These are phyloP conservation scores for Rousettus leschenaultii DNA, from an alignment of 2,113 vertebrate species.

Conservation along the genomic window DNA sequence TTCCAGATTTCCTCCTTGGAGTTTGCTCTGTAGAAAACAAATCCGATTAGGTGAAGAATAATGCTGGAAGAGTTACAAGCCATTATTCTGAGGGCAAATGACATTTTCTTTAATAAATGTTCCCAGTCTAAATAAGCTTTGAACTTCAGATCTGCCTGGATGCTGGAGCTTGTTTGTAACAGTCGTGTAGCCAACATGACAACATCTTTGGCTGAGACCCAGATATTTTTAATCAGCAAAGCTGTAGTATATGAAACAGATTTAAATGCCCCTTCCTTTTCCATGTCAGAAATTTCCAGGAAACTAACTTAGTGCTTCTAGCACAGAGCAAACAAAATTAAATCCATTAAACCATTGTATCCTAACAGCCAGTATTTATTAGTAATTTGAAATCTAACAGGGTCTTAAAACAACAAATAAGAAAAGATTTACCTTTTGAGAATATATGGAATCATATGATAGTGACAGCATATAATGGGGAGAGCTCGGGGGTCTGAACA, in stretches of 20 bases:
- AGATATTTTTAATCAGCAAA: constrained; percentile 83
- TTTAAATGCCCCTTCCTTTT: constrained; percentile 70
- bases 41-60: constrained; percentile 82
- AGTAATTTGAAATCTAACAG: constrained; percentile 53
- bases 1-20: constrained; percentile 81
- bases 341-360: constrained; percentile 24
- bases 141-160: constrained; percentile 80
- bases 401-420: constrained; percentile 43
- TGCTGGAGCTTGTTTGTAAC: constrained; percentile 75
- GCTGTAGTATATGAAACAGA: constrained; percentile 74
- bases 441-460: not conserved
- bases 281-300: constrained; percentile 67
- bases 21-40: constrained; percentile 76
- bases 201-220: constrained; percentile 78
- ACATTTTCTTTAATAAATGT: constrained; percentile 81
- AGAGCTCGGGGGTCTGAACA: not conserved
- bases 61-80: constrained; percentile 81
- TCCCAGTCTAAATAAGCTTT: constrained; percentile 82
- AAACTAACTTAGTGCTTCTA: constrained; percentile 69
- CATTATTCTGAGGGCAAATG: constrained; percentile 81
- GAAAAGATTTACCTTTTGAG: constrained; percentile 63
- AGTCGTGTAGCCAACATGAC: constrained; percentile 77
- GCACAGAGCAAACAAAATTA: constrained; percentile 61
- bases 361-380: constrained; percentile 20
- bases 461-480: not conserved